phyloP scores from a whole-genome alignment of 2,113 vertebrate genomes.

The Sinocyclocheilus anophthalmus region DNA sequence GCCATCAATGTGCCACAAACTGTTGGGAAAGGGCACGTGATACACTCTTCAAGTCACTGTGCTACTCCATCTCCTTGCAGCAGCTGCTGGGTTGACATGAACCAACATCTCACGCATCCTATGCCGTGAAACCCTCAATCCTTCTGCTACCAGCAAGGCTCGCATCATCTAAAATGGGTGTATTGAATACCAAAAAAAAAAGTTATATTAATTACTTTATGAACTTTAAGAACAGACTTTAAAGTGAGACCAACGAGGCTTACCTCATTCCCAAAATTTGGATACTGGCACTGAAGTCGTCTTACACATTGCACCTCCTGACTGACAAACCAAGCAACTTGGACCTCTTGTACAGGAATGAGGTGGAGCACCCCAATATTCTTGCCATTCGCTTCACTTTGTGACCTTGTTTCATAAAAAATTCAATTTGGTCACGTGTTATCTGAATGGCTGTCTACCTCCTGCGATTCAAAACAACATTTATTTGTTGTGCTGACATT shows the following conservation, averaged over 20 bases:
- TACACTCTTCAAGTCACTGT: neutral
- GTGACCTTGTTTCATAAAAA: neutral
- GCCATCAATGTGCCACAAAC: neutral
- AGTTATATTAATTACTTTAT: no score
- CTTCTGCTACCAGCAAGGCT: neutral
- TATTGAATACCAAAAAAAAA: neutral
- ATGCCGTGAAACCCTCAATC: neutral
- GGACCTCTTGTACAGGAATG: constrained; percentile 17
- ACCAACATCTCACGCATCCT: neutral
- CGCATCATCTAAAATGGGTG: neutral
- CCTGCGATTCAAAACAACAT: neutral
- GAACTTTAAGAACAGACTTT: neutral
- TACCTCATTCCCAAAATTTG: constrained; percentile 16
- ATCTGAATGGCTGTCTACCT: constrained; percentile 8
- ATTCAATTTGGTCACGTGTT: constrained; percentile 3
- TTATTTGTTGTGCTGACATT: no score
- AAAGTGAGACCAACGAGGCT: neutral
- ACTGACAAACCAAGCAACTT: constrained; percentile 28
- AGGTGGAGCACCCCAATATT: neutral
- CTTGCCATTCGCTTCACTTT: no score
- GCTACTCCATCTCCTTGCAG: constrained; percentile 1
- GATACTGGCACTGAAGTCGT: constrained; percentile 3
- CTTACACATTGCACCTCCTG: constrained; percentile 14
- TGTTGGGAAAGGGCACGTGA: neutral
- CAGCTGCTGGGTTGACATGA: neutral